These are phyloP conservation scores for Serripes groenlandicus DNA, from an alignment of 2,888 invertebrate genomes.

Conservation along the genomic window DNA sequence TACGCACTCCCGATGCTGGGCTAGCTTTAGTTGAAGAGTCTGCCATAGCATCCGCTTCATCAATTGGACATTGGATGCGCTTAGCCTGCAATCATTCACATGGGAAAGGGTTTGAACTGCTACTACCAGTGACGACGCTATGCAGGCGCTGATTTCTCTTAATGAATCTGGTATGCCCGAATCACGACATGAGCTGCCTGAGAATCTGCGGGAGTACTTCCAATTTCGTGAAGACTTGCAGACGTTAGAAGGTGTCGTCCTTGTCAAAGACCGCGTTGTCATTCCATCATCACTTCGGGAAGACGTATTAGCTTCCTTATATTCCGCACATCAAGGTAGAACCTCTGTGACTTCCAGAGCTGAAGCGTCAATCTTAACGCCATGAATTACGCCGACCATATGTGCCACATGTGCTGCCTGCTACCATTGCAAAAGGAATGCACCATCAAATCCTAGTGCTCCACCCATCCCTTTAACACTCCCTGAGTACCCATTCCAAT, in stretches of 20 bases:
- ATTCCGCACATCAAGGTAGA: slow-evolving; percentile 73
- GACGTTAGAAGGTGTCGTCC: no score
- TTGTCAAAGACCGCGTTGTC: no score
- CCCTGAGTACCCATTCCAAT: slow-evolving; percentile 68
- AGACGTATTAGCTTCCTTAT: slow-evolving; percentile 49
- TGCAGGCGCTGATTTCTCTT: slow-evolving; percentile 27
- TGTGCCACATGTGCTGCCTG: not conserved
- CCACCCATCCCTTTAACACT: slow-evolving; percentile 56
- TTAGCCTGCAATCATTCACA: no score
- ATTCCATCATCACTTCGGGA: slow-evolving; percentile 39
- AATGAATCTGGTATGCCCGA: slow-evolving; percentile 36
- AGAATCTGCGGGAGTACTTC: slow-evolving; percentile 29
- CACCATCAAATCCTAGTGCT: slow-evolving; percentile 62
- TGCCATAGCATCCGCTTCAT: no score
- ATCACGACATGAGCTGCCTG: not conserved
- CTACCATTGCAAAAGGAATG: slow-evolving; percentile 60
- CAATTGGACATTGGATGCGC: no score
- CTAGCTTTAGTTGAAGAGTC: no score
- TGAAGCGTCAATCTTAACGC: slow-evolving; percentile 26
- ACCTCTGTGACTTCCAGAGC: slow-evolving; percentile 22
- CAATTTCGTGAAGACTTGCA: slow-evolving; percentile 31
- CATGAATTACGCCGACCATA: slow-evolving; percentile 18
- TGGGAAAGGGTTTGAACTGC: slow-evolving; percentile 59
- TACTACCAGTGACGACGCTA: slow-evolving; percentile 54
- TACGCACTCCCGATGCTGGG: no score